A percentile compares a stretch with the other conserved stretches of the same genome.
These are phyloP conservation scores for Argyresthia albistria DNA, from an alignment of 2,888 invertebrate genomes.

Conservation along the genomic window DNA sequence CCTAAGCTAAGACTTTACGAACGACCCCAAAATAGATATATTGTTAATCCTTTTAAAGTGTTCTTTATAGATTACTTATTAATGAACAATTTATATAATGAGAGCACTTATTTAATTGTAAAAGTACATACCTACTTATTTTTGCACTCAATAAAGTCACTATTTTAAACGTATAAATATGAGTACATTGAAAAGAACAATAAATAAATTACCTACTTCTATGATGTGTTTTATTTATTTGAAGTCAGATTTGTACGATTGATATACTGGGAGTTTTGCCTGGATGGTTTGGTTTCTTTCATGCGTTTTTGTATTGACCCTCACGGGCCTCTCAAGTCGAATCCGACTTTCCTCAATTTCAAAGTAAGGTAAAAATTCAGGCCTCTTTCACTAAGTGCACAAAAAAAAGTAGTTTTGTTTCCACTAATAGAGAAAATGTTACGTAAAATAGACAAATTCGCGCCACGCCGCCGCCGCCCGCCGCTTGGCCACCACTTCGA, in stretches of 20 bases:
- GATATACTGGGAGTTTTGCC: too few species aligned
- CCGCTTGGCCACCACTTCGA: too few species aligned
- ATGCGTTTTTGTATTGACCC: too few species aligned
- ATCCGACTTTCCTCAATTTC: too few species aligned
- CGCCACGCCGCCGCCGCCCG: too few species aligned
- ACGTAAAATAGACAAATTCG: too few species aligned
- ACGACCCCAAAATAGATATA: background rate
- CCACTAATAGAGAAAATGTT: too few species aligned
- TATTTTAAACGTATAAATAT: slow-evolving; percentile 61
- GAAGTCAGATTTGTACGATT: background rate
- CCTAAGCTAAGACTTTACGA: background rate
- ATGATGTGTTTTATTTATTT: slow-evolving; percentile 5
- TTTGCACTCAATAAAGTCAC: slow-evolving; percentile 65
- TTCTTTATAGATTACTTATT: slow-evolving; percentile 6
- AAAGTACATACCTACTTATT: slow-evolving; percentile 47
- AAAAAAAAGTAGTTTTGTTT: too few species aligned
- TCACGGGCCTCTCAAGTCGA: too few species aligned
- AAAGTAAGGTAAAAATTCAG: too few species aligned
- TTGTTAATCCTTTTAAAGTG: background rate
- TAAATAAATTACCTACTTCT: slow-evolving; percentile 3
- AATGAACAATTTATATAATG: slow-evolving; percentile 28
- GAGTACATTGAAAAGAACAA: slow-evolving; percentile 48
- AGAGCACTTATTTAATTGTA: slow-evolving; percentile 57
- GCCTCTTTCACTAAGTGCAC: too few species aligned
- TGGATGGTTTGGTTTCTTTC: too few species aligned